Percentiles rank a stretch among this genome's conserved stretches.
phyloP scores from a whole-genome alignment of 2,113 vertebrate species.

The Rhizomys pruinosus region DNA sequence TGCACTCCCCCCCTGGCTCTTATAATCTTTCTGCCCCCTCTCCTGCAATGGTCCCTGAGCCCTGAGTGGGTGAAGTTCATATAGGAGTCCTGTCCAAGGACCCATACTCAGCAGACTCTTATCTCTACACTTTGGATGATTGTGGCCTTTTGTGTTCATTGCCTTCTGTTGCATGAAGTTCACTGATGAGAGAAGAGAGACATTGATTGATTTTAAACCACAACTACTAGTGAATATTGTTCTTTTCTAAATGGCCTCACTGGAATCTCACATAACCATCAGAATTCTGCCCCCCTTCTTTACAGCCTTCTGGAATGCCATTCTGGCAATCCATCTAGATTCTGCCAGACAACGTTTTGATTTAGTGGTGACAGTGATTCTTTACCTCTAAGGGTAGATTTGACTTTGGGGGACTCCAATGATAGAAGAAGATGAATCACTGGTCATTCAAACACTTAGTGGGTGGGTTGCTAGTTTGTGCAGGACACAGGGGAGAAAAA shows the following conservation, averaged over 20 bases:
- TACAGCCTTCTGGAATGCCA: neutral
- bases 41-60: too few relatives aligned
- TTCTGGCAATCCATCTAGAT: neutral
- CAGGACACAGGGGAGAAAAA: neutral
- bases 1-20: too few relatives aligned
- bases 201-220: neutral
- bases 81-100: too few relatives aligned
- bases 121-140: too few relatives aligned
- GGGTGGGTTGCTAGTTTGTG: neutral
- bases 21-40: too few relatives aligned
- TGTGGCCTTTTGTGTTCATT: too few relatives aligned
- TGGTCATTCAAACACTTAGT: neutral
- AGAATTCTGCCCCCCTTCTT: neutral
- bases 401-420: neutral
- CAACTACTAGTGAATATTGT: neutral
- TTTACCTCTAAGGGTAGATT: constrained; percentile 18
- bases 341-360: neutral
- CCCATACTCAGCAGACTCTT: too few relatives aligned
- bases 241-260: neutral
- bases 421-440: neutral
- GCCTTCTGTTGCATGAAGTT: too few relatives aligned
- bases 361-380: neutral
- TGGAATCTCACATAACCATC: neutral
- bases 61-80: too few relatives aligned
- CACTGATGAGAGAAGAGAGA: too few relatives aligned